Evolutionary conservation across 1,140 invertebrate species (phyloP).

Genomic region (Doryteuthis pealeii): DNA sequence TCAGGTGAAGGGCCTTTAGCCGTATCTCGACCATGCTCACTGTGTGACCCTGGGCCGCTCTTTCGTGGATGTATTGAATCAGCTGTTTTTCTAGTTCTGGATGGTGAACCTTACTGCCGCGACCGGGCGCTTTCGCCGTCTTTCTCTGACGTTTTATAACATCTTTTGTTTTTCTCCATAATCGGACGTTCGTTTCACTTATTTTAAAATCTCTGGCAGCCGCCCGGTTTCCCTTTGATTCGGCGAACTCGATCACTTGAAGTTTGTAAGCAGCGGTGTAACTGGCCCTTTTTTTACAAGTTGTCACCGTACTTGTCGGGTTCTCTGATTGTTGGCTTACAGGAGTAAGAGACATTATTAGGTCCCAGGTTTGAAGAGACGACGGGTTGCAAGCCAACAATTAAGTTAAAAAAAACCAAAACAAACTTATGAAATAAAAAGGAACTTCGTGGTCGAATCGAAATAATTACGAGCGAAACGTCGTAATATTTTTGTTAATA

Average conservation of each 20-base stretch:
- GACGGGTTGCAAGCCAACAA: too few relatives aligned
- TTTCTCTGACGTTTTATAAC: not conserved
- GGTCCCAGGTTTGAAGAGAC: too few relatives aligned
- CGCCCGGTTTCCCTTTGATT: not conserved
- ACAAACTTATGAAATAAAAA: too few relatives aligned
- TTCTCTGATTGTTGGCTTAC: too few relatives aligned
- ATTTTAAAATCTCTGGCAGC: not conserved
- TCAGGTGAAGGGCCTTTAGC: not conserved
- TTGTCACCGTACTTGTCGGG: too few relatives aligned
- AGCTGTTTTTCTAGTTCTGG: not conserved
- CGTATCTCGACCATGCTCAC: not conserved
- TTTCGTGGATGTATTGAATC: not conserved
- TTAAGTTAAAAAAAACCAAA: too few relatives aligned
- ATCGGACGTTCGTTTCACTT: not conserved
- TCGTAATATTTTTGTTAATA: too few relatives aligned
- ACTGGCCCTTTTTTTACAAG: not conserved
- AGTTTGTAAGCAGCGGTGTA: not conserved
- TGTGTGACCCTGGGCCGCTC: not conserved
- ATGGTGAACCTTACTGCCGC: not conserved
- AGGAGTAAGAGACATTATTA: too few relatives aligned
- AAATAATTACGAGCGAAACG: too few relatives aligned
- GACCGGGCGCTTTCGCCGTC: not conserved
- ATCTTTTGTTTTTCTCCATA: not conserved
- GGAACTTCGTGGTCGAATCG: too few relatives aligned
- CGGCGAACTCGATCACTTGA: not conserved